A percentile compares a stretch with the other conserved stretches of the same genome.
Evolutionary conservation across 2,888 invertebrate genomes (phyloP).

Genomic region (Spicauda simplicius): DNA sequence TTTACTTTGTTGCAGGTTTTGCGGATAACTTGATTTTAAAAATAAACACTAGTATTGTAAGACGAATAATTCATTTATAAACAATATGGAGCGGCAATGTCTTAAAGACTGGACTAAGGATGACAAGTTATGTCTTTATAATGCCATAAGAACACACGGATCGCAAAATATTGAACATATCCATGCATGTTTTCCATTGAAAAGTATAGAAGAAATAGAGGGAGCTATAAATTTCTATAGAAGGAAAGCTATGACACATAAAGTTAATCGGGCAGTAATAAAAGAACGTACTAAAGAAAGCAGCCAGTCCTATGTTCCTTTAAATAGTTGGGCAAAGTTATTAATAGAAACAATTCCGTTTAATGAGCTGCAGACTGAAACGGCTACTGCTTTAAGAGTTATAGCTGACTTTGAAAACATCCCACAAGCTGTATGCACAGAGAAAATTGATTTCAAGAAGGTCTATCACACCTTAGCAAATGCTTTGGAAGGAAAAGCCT

Average conservation of each 20-base stretch:
- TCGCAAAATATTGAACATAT: conserved; percentile 53
- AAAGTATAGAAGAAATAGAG: conserved; percentile 55
- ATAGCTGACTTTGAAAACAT: conserved; percentile 71
- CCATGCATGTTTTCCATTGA: conserved; percentile 50
- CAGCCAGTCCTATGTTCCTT: conserved; percentile 51
- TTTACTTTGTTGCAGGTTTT: neutral
- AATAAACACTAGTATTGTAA: neutral
- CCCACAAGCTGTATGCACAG: conserved; percentile 53
- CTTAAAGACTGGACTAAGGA: conserved; percentile 59
- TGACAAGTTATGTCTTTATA: conserved; percentile 61
- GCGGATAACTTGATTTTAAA: neutral
- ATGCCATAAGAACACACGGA: conserved; percentile 55
- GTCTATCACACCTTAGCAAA: conserved; percentile 68
- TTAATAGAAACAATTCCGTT: conserved; percentile 57
- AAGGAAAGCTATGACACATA: conserved; percentile 47
- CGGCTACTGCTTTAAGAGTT: conserved; percentile 60
- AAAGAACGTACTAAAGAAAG: conserved; percentile 40
- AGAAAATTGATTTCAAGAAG: conserved; percentile 62
- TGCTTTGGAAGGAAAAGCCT: conserved; percentile 69
- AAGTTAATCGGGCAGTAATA: conserved; percentile 9
- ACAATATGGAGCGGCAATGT: neutral
- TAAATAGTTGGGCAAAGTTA: conserved; percentile 64
- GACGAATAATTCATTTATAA: neutral
- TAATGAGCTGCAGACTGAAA: conserved; percentile 64
- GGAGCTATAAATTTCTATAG: conserved; percentile 58